Evolutionary conservation across 2,797 vertebrate species (phyloP).

Genomic region (Eidolon dupreanum): DNA sequence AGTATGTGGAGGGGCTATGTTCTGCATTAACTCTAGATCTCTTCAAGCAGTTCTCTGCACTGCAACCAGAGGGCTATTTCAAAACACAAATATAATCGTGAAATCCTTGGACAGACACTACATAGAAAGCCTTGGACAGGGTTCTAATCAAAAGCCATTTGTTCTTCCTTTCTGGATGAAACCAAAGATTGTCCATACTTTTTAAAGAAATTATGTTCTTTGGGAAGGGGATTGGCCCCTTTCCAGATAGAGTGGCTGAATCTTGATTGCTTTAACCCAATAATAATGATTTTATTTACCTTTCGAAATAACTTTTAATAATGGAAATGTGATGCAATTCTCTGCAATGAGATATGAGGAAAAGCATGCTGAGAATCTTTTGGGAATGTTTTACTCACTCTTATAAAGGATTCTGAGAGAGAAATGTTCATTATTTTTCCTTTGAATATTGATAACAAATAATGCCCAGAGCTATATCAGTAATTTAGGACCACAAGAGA

Average conservation of each 20-base stretch:
- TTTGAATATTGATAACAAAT: not conserved
- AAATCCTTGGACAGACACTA: not conserved
- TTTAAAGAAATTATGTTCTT: not conserved
- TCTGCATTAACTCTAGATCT: too few species aligned
- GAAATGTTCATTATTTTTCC: not conserved
- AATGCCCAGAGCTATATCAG: not conserved
- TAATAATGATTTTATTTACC: not conserved
- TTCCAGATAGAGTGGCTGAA: not conserved
- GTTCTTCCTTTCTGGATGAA: not conserved
- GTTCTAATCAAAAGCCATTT: not conserved
- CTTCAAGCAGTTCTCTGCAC: not conserved
- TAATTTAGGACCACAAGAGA: not conserved
- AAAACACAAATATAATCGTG: not conserved
- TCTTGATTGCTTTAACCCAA: not conserved
- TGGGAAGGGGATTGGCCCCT: not conserved
- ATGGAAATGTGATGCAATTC: not conserved
- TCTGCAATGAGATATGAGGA: not conserved
- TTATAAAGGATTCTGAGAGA: not conserved
- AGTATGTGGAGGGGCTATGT: too few species aligned
- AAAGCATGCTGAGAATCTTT: not conserved
- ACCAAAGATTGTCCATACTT: not conserved
- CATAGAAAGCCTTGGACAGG: not conserved
- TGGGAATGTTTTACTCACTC: not conserved
- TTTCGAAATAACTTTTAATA: not conserved
- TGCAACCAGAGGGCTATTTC: not conserved